Conservation (phyloP, 37 sponge, comb jelly and placozoan species). For the Geodia barretti region DNA sequence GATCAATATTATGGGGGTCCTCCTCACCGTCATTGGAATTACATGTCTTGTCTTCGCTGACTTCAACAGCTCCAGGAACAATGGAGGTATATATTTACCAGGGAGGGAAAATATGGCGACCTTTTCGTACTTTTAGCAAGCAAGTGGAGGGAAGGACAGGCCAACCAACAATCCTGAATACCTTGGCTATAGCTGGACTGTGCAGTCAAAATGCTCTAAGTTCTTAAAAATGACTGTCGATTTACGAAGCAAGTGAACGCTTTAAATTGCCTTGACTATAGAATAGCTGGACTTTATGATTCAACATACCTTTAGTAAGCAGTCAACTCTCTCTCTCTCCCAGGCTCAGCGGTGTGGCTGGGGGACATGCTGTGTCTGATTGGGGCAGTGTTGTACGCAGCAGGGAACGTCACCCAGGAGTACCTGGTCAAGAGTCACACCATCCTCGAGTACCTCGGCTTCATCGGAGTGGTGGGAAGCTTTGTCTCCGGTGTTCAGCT, state of each 20-base stretch:
- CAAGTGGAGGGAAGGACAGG: no score
- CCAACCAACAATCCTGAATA: no score
- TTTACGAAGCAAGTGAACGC: no score
- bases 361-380: conserved; percentile 75
- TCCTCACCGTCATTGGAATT: conserved; percentile 74
- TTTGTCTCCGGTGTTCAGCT: conserved; percentile 77
- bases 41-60: conserved; percentile 73
- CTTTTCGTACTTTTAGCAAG: no score
- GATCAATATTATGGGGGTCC: conserved; percentile 79
- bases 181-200: no score
- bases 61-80: conserved; percentile 2
- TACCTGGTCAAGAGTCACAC: conserved; percentile 77
- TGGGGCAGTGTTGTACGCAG: conserved; percentile 73
- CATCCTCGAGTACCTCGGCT: conserved; percentile 71
- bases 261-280: no score
- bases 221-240: no score
- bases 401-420: conserved; percentile 84
- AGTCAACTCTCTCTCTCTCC: not conserved
- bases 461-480: conserved; percentile 72
- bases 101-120: not conserved
- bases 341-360: conserved; percentile 48
- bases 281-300: no score
- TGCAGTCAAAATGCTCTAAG: no score
- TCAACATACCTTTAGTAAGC: no score
- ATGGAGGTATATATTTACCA: conserved; percentile 25